These are phyloP conservation scores for Campoletis sonorensis DNA, from an alignment of 1,140 invertebrate species.

Conservation along the genomic window DNA sequence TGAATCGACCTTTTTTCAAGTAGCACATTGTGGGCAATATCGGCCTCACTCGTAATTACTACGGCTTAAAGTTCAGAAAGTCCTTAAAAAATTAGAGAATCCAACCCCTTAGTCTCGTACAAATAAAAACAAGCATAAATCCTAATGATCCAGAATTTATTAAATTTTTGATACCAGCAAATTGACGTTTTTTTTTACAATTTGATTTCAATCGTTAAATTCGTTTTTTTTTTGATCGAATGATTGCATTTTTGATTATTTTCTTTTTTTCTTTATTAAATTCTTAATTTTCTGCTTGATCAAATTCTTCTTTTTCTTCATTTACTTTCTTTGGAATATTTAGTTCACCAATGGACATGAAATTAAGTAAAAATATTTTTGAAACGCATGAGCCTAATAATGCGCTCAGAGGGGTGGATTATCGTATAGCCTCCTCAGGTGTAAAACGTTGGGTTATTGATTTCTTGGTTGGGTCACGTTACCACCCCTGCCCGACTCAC, in stretches of 20 bases:
- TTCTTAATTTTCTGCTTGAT: no score
- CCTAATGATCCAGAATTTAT: no score
- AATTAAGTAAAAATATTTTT: no score
- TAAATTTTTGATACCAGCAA: no score
- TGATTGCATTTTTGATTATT: no score
- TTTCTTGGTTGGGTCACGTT: slow-evolving; percentile 59
- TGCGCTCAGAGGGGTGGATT: slow-evolving; percentile 42
- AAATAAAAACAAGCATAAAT: background rate
- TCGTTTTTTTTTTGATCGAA: no score
- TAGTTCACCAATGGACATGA: background rate
- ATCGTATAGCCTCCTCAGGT: slow-evolving; percentile 54
- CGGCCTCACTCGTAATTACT: background rate
- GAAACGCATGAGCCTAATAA: slow-evolving; percentile 4
- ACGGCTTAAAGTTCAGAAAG: background rate
- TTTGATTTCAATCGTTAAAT: no score
- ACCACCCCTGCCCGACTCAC: slow-evolving; percentile 36
- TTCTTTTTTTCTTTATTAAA: background rate
- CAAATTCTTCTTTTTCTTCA: background rate
- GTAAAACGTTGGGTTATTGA: slow-evolving; percentile 61
- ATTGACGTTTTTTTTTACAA: no score
- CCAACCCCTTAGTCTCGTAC: background rate
- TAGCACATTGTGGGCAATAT: background rate
- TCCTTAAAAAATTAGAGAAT: background rate
- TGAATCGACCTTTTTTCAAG: background rate
- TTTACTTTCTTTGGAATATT: background rate